phyloP scores from a whole-genome alignment of 2,113 vertebrate species.

The Callospermophilus lateralis region DNA sequence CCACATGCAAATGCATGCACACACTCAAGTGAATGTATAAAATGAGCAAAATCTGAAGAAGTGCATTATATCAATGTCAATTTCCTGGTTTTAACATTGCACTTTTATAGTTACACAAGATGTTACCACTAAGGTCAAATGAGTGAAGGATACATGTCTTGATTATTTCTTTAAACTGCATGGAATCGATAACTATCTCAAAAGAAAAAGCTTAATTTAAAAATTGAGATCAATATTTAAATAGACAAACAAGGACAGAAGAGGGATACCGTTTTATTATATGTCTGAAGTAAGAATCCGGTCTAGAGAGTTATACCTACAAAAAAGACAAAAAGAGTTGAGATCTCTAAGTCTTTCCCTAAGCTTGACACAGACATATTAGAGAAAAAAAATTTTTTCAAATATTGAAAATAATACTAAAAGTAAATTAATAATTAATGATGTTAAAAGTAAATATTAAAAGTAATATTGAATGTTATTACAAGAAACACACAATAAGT shows the following conservation, averaged over 20 bases:
- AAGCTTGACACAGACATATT: neutral
- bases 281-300: neutral
- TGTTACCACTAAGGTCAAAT: neutral
- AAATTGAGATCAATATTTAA: constrained; percentile 24
- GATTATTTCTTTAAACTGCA: constrained; percentile 19
- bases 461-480: constrained; percentile 9
- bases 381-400: neutral
- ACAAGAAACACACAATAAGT: constrained; percentile 3
- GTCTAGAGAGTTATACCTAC: neutral
- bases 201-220: neutral
- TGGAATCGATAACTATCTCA: constrained; percentile 1
- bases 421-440: no score
- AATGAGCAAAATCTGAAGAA: neutral
- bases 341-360: neutral
- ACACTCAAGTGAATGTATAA: neutral
- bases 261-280: neutral
- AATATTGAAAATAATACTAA: no score
- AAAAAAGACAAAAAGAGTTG: neutral
- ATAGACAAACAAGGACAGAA: neutral
- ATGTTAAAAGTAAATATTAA: neutral
- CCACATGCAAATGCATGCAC: neutral
- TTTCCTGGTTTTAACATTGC: neutral
- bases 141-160: neutral
- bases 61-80: neutral
- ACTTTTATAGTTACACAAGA: neutral